A percentile compares a stretch with the other conserved stretches of the same genome.
Conservation (phyloP, 2,113 vertebrate species). For the Mugil cephalus region DNA sequence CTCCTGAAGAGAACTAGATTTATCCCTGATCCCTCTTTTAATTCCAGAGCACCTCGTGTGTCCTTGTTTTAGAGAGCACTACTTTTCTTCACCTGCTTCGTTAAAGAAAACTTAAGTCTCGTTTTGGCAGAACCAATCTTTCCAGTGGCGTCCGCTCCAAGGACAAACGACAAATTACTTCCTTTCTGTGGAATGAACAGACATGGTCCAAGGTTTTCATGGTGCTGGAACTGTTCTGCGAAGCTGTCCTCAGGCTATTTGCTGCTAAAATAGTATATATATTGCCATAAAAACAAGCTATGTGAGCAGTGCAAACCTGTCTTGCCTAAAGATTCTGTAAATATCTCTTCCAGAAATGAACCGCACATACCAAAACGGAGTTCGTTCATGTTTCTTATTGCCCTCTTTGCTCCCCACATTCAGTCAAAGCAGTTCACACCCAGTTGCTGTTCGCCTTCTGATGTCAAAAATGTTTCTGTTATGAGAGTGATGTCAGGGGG, state of each 20-base stretch:
- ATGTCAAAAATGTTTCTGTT: slow-evolving; percentile 49
- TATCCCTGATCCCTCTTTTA: background rate
- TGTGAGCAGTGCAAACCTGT: background rate
- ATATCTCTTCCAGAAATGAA: background rate
- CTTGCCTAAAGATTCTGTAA: background rate
- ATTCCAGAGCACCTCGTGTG: background rate
- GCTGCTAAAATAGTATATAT: slow-evolving; percentile 14
- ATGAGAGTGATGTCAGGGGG: slow-evolving; percentile 53
- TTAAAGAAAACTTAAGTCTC: slow-evolving; percentile 9
- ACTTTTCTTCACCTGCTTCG: background rate
- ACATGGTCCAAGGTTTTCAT: slow-evolving; percentile 43
- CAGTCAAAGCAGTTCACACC: slow-evolving; percentile 31
- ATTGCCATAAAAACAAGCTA: slow-evolving; percentile 4
- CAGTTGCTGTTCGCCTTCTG: slow-evolving; percentile 31
- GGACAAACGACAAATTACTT: slow-evolving; percentile 35
- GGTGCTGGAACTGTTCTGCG: slow-evolving; percentile 26
- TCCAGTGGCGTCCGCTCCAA: slow-evolving; percentile 39
- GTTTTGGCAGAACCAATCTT: slow-evolving; percentile 35
- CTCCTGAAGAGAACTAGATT: slow-evolving; percentile 10
- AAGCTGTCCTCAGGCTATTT: slow-evolving; percentile 44
- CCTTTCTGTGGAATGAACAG: slow-evolving; percentile 21
- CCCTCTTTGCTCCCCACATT: background rate
- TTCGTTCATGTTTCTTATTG: background rate
- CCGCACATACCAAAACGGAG: background rate
- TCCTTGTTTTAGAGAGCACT: background rate